phyloP scores from a whole-genome alignment of 2,113 vertebrate genomes.

The Gopherus flavomarginatus region DNA sequence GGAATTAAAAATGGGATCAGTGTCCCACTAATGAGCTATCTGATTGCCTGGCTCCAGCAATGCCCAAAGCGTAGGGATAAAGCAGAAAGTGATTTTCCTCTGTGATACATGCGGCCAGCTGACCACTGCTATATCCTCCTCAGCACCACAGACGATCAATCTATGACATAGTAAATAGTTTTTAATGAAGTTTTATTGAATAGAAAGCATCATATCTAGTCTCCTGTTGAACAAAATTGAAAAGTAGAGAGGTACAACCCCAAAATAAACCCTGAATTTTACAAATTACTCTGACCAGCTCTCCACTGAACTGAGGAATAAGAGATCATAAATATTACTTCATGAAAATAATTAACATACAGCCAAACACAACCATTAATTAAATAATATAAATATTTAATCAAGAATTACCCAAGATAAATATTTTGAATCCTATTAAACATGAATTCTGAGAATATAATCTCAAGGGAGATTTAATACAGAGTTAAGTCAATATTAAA shows the following conservation, averaged over 20 bases:
- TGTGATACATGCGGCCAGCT: not conserved
- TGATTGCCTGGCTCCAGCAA: not conserved
- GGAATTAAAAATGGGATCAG: not conserved
- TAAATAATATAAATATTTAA: not conserved
- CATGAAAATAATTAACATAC: not conserved
- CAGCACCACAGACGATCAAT: not conserved
- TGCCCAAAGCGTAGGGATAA: not conserved
- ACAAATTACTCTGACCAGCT: not conserved
- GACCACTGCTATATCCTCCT: not conserved
- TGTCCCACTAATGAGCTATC: not conserved
- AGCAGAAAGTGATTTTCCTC: not conserved
- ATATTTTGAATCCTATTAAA: not conserved
- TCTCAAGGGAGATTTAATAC: not conserved
- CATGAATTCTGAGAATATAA: not conserved
- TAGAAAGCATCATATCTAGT: not conserved
- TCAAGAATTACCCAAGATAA: not conserved
- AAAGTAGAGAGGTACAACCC: not conserved
- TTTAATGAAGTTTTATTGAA: constrained; percentile 41
- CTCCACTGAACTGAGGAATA: not conserved
- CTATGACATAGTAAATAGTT: not conserved
- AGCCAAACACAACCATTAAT: not conserved
- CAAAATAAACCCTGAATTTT: not conserved
- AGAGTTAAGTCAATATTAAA: not conserved
- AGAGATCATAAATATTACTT: not conserved
- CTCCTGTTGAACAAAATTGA: constrained; percentile 15